phyloP scores from a whole-genome alignment of 2,888 invertebrate species.

The Eilema depressum region DNA sequence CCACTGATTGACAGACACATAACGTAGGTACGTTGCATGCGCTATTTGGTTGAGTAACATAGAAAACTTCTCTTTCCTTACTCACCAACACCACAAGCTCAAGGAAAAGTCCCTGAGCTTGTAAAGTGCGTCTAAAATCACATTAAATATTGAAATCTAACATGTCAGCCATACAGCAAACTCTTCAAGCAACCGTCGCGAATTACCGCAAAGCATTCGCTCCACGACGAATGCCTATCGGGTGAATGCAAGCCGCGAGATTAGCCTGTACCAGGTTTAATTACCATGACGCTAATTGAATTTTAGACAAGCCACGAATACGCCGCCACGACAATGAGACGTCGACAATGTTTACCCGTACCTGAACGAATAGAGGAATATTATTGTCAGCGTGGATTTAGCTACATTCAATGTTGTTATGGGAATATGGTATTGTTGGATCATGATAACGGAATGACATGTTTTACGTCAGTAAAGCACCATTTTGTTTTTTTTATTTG shows the following conservation, averaged over 20 bases:
- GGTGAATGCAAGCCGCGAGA: slow-evolving; percentile 37
- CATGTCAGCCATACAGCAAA: slow-evolving; percentile 21
- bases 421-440: not conserved
- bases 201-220: slow-evolving; percentile 48
- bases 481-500: not conserved
- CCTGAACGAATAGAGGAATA: slow-evolving; percentile 27
- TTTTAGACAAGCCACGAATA: slow-evolving; percentile 52
- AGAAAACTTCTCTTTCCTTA: not conserved
- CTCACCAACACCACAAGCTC: not conserved
- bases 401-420: not conserved
- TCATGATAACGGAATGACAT: not conserved
- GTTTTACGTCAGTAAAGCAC: not conserved
- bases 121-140: not conserved
- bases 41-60: slow-evolving; percentile 6
- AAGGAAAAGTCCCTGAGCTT: not conserved
- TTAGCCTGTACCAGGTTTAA: slow-evolving; percentile 49
- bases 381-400: slow-evolving; percentile 10
- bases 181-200: slow-evolving; percentile 31
- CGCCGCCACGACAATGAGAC: slow-evolving; percentile 35
- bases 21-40: too few relatives aligned
- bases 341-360: slow-evolving; percentile 32
- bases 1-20: not conserved
- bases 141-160: not conserved
- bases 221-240: slow-evolving; percentile 38
- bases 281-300: slow-evolving; percentile 57